Base-by-base conservation (phyloP, 2,113 vertebrate genomes). In the Eudyptes chrysolophus region DNA sequence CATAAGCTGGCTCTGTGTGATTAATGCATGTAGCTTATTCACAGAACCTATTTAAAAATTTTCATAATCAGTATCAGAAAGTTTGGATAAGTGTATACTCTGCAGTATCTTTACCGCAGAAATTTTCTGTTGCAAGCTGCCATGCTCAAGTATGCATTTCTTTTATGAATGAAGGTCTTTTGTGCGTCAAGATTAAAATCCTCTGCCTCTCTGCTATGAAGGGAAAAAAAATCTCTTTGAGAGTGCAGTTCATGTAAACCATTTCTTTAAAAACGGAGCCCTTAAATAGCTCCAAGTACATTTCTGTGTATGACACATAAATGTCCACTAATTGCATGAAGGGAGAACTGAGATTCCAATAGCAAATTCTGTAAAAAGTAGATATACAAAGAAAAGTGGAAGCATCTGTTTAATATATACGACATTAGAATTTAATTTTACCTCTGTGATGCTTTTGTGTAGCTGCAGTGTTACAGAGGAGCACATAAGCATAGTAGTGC, bases 361-460 rank as follows among this genome's bases (percentile, higher is more conserved):
- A 97, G 98, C 98, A 98, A 98, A 98, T 98, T 98, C 98, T 98
- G 98, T 97, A 98, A 98, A 98, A 98, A 98, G 98, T 98, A 97
- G 98, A 98, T 97, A 97, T 98, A 99, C 98, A 98, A 98, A 98
- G 98, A 98, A 98, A 98, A 98, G 98, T 98, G 98, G 98, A 98
- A 98, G 99, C 99, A 99, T 99, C 99, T 99, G 99, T 98, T 98
- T 98, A 98, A 98, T 98, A 98, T 98, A 98, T 97, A 98, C 98
- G 97, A 98, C 98, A 98, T 98, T 98, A 98, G 98, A 98, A 98
- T 98, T 98, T 99, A 98, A 99, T 99, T 99, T 99, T 98, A 99
- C 98, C 98, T 98, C 98, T 98, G 98, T 96, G 98, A 98, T 98
- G 99, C 98, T 99, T 99, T 99, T 99, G 98, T 99, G 98, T 98